Evolutionary conservation across 2,113 vertebrate species (phyloP).

Genomic region (Sialia sialis): DNA sequence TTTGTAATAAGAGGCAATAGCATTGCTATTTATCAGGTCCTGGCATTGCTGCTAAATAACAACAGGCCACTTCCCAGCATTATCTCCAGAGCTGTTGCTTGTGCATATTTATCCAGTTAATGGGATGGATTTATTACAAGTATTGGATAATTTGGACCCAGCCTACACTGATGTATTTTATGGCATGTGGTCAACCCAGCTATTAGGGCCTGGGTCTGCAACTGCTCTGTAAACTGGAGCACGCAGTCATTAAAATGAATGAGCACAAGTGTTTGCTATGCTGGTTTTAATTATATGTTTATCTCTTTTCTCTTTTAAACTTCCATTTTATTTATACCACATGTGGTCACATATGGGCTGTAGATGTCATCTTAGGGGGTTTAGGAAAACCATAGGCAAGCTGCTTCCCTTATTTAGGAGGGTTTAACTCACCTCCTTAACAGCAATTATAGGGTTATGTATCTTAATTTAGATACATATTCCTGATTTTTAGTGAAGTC

Average conservation of each 20-base stretch:
- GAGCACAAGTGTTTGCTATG: slow-evolving; percentile 61
- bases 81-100: slow-evolving; percentile 51
- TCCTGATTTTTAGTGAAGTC: slow-evolving; percentile 6
- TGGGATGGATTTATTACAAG: slow-evolving; percentile 72
- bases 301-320: slow-evolving; percentile 70
- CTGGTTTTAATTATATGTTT: slow-evolving; percentile 80
- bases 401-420: slow-evolving; percentile 52
- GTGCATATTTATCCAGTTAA: slow-evolving; percentile 70
- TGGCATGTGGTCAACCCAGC: slow-evolving; percentile 66
- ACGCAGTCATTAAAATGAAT: slow-evolving; percentile 65
- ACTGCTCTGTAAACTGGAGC: slow-evolving; percentile 67
- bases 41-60: slow-evolving; percentile 16
- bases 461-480: slow-evolving; percentile 1
- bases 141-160: slow-evolving; percentile 67
- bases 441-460: slow-evolving; percentile 35
- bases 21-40: slow-evolving; percentile 8
- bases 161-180: slow-evolving; percentile 70
- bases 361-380: slow-evolving; percentile 59
- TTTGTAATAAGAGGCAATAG: not conserved
- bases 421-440: slow-evolving; percentile 33
- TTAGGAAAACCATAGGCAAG: slow-evolving; percentile 57
- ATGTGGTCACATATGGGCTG: slow-evolving; percentile 65
- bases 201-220: slow-evolving; percentile 61
- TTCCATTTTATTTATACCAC: slow-evolving; percentile 73
- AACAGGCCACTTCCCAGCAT: slow-evolving; percentile 37